A percentile compares a stretch with the other conserved stretches of the same genome.
Evolutionary conservation across 2,113 vertebrate species (phyloP).

Genomic region (Dipodomys ordii): DNA sequence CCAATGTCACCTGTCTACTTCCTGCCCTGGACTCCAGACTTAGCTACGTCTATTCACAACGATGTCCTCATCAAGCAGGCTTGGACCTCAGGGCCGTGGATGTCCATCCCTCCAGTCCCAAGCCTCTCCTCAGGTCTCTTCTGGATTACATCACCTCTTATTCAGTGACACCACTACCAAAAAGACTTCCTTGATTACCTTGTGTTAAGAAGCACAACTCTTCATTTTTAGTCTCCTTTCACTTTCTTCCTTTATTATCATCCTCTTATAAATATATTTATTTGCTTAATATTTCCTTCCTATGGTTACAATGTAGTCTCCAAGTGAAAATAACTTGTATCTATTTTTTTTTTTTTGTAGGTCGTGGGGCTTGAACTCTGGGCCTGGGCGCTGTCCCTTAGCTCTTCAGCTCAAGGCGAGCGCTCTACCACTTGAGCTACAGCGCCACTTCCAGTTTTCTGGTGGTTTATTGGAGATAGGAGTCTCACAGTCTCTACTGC

Average conservation of each 20-base stretch:
- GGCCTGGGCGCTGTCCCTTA: too few species aligned
- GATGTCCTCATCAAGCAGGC: too few species aligned
- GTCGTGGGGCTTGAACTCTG: too few species aligned
- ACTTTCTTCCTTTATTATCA: not conserved
- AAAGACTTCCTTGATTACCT: not conserved
- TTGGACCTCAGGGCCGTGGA: not conserved
- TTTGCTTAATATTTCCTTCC: not conserved
- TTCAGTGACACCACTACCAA: not conserved
- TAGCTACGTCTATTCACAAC: not conserved
- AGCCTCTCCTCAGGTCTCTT: not conserved
- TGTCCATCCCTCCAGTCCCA: not conserved
- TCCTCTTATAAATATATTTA: not conserved
- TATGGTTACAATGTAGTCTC: not conserved
- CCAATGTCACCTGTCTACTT: not conserved
- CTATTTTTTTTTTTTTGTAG: too few species aligned
- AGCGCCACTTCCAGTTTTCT: too few species aligned
- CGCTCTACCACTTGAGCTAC: too few species aligned
- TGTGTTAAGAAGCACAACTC: fast-evolving
- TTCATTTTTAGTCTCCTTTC: not conserved
- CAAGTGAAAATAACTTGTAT: not conserved
- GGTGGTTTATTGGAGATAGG: too few species aligned
- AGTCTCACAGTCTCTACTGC: too few species aligned
- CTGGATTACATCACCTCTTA: not conserved
- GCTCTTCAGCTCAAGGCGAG: too few species aligned
- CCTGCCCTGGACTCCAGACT: too few species aligned